Evolutionary conservation across 2,888 invertebrate genomes (phyloP), one percentile per base, ranked within the genome.

Genomic region (Myopa testacea): DNA sequence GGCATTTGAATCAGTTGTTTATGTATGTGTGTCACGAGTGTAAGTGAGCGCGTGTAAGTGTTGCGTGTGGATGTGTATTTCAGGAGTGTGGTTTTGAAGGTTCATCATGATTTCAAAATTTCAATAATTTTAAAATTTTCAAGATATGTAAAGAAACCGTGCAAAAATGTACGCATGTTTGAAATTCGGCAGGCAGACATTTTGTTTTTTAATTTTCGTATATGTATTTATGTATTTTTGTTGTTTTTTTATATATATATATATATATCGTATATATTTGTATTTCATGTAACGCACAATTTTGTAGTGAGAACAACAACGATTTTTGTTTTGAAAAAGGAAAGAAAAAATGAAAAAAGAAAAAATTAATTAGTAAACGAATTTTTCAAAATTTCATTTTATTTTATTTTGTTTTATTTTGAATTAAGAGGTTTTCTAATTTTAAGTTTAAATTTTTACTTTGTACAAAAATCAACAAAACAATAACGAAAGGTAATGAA

Each of bases 281-380:
- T 80, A 71, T 77, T 77, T 74, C 75, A 79, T 79, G 77, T 67
- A 75, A 58, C 75, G 75, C 68, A 75, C 75, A 75, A 80, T 77
- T 80, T 79, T 78, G 79, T 79, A 78, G 79, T 26, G 26, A 26
- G 78, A 81, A 81, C 79, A 82, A 83, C 82, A 83, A 79, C 80
- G 77, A 79, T 76, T 79, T 80, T 82, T 80, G 81, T 80, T 81
- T 80, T 81, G 81, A 80, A 82, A 81, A 82, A 81, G 80, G 81
- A 81, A 82, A 82, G 82, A 82, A 82, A 80, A 82, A 82, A 82
- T 81, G 82, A 82, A 82, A 83, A 82, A 80, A 81, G 79, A 77
- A 79, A 82, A 82, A 82, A 82, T 80, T 80, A 82, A 82, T 82
- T 86, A 85, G 83, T 84, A 80, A 80, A 81, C 72, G 72, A 72